Evolutionary conservation across 2,113 vertebrate species (phyloP).

Genomic region (Danio rerio): DNA sequence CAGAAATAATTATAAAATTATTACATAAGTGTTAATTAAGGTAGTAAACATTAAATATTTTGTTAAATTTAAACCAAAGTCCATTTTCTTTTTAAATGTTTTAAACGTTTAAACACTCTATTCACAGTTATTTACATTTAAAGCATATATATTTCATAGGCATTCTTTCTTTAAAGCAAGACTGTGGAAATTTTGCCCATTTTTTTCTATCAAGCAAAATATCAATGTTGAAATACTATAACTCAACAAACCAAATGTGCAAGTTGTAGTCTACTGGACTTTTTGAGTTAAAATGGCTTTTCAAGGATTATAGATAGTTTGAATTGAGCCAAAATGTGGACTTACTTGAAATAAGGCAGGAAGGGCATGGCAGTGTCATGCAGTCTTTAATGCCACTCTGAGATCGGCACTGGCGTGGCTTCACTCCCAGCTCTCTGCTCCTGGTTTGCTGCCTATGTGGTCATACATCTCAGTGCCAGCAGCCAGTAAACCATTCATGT

Average conservation of each 20-base stretch:
- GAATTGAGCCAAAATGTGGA: not conserved
- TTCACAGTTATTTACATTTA: too few relatives aligned
- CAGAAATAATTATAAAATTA: too few relatives aligned
- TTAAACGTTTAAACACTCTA: too few relatives aligned
- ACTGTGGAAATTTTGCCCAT: not conserved
- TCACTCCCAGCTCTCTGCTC: constrained; percentile 57
- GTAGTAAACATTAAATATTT: too few relatives aligned
- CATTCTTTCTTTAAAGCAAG: not conserved
- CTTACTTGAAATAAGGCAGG: constrained; percentile 19
- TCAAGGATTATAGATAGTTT: not conserved
- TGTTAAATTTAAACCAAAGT: too few relatives aligned
- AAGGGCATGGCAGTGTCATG: constrained; percentile 34
- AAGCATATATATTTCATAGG: too few relatives aligned
- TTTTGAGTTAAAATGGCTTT: not conserved
- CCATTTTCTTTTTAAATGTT: too few relatives aligned
- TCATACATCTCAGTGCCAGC: constrained; percentile 54
- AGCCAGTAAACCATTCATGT: constrained; percentile 49
- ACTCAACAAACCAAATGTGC: not conserved
- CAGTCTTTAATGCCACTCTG: constrained; percentile 41
- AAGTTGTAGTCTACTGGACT: not conserved
- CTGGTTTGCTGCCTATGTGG: constrained; percentile 63
- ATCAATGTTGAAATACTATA: not conserved
- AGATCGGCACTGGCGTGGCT: constrained; percentile 41
- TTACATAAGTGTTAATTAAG: too few relatives aligned
- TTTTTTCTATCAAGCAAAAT: not conserved